Evolutionary conservation across 2,888 invertebrate genomes (phyloP).

Genomic region (Pachymerium ferrugineum): DNA sequence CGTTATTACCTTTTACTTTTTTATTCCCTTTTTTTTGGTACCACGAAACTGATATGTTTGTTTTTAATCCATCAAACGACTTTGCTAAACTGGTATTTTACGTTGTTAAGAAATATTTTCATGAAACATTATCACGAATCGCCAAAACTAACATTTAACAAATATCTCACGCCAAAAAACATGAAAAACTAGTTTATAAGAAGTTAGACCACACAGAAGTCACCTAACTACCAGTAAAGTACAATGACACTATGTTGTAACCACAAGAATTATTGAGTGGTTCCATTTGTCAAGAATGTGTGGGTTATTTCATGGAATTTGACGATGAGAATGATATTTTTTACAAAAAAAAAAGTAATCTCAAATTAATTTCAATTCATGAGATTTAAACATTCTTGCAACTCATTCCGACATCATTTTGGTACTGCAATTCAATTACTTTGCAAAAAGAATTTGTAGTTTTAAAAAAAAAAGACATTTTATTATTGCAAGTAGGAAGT

Average conservation of each 20-base stretch:
- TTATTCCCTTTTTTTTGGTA: background rate
- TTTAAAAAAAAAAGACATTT: background rate
- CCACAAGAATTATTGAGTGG: background rate
- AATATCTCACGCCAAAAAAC: background rate
- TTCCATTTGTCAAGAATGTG: too few relatives aligned
- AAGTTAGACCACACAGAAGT: conserved; percentile 15
- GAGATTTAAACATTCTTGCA: background rate
- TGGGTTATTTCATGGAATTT: too few relatives aligned
- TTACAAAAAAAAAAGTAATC: too few relatives aligned
- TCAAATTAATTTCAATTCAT: background rate
- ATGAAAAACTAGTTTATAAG: background rate
- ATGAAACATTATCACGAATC: too few relatives aligned
- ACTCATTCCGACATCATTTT: background rate
- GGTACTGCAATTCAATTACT: background rate
- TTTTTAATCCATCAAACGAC: background rate
- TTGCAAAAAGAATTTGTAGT: background rate
- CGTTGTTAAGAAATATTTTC: too few relatives aligned
- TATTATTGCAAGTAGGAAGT: background rate
- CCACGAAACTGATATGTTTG: background rate
- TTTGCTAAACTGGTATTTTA: too few relatives aligned
- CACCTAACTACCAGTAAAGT: background rate
- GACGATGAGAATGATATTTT: too few relatives aligned
- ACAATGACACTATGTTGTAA: background rate
- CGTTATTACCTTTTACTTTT: background rate
- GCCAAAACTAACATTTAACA: too few relatives aligned